Base-by-base conservation (phyloP, 1,140 invertebrate species). In the Oppia nitens region DNA sequence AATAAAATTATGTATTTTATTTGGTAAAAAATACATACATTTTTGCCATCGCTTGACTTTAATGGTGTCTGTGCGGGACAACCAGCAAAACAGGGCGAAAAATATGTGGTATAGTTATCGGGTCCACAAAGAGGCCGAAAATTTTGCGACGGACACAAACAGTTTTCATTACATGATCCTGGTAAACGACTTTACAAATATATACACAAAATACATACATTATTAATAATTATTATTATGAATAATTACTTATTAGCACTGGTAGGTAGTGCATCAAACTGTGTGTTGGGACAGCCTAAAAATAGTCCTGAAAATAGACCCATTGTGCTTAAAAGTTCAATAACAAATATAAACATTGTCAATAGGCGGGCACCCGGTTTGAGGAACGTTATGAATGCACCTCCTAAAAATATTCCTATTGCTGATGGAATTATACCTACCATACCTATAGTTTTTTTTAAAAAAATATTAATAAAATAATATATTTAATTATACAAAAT, bases 31-130 rank as follows among this genome's bases (percentile, higher is more conserved):
- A n/a, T n/a, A n/a, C n/a, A n/a, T n/a, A n/a, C n/a, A n/a, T n/a
- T n/a, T n/a, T n/a, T n/a, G n/a, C n/a, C n/a, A n/a, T n/a, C n/a
- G n/a, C n/a, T n/a, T n/a, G n/a, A n/a, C n/a, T n/a, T n/a, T n/a
- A n/a, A n/a, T n/a, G n/a, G n/a, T n/a, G n/a, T n/a, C n/a, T n/a
- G n/a, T n/a, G n/a, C n/a, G n/a, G 25, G 53, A 67, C 89, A 93
- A 26, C 87, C 88, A 32, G 87, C 87, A 68, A 89, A 83, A 70
- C 88, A 93, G 24, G 87, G 82, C 47, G 85, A 88, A 68, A 86
- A 83, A 69, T 90, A 91, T 1, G 61, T 60, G 9, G 85, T 90
- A 66, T 72, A 78, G 0, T 79, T 79, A 68, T 89, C 83, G n/a
- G 73, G 71, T n/a, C 57, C 63, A 67, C 87, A 93, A 55, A 91